A percentile compares a stretch with the other conserved stretches of the same genome.
phyloP scores from a whole-genome alignment of 1,140 invertebrate species.

The Trachelipus rathkii region DNA sequence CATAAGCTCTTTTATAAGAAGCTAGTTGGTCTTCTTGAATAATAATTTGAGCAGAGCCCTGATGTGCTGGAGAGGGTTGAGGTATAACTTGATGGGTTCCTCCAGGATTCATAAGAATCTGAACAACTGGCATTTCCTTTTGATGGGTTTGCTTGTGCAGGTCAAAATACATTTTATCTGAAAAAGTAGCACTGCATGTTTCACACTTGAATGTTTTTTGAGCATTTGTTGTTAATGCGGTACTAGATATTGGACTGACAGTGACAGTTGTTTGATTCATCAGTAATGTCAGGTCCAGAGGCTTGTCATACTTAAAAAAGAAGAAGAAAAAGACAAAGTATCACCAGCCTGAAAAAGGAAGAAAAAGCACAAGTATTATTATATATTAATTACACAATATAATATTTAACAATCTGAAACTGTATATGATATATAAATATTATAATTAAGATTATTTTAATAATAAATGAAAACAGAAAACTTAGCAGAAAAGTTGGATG shows the following conservation, averaged over 20 bases:
- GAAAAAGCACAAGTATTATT: too few relatives aligned
- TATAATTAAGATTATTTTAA: too few relatives aligned
- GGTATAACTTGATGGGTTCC: neutral
- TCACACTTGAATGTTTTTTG: neutral
- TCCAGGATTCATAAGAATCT: neutral
- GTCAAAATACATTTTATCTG: neutral
- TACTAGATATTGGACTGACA: neutral
- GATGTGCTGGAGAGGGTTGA: neutral
- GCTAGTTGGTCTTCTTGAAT: neutral
- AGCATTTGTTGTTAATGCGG: neutral
- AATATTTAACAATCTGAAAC: too few relatives aligned
- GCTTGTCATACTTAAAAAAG: neutral
- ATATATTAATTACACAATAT: too few relatives aligned
- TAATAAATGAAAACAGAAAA: too few relatives aligned
- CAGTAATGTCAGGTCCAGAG: neutral
- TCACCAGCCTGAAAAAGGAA: too few relatives aligned
- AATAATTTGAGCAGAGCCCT: neutral
- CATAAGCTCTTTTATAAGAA: neutral
- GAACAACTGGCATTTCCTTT: neutral
- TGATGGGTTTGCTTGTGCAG: neutral
- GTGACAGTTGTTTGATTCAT: neutral
- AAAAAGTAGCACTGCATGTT: neutral
- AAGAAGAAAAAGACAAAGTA: too few relatives aligned
- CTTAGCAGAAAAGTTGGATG: too few relatives aligned
- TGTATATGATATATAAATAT: too few relatives aligned